Base-by-base conservation (phyloP, 2,888 invertebrate genomes). In the Anaspis maculata region DNA sequence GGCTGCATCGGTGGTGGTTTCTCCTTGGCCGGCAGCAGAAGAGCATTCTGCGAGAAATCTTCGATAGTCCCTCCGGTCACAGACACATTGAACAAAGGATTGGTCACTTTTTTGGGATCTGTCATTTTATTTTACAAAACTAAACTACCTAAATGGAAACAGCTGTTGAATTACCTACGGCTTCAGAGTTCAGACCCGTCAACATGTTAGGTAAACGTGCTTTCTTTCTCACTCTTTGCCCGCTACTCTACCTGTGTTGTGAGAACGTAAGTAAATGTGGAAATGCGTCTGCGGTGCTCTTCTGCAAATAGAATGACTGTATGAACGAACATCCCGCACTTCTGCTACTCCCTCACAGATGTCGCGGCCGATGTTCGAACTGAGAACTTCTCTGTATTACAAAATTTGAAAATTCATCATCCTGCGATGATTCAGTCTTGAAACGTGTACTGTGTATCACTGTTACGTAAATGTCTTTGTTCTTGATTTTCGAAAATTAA, bases 1-100 rank as follows among this genome's bases (percentile, higher is more conserved):
- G 48, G 46, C 22, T 49, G 46, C 15, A 50, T 48, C 33, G 47
- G 46, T 27, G 49, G 46, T 34, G 68, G 65, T 27, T 70, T 68
- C 40, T 54, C 51, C 41, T 52, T 53, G 21, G 79, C 81, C 51
- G 84, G 83, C 56, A 83, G 68, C 52, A 84, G 66, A 39, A 83
- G 67, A 36, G 80, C 76, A 64, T 79, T 78, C 58, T 79, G 77
- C 45, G 78, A 72, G 67, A 81, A 77, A 64, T 82, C 82, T 49
- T 84, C 83, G 33, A 79, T 72, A 9, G 80, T 77, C 46, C 78
- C 73, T 32, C 80, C 81, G 46, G 77, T 78, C 42, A 83, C 81
- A 38, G 83, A 80, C 32, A 77, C 79, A 49, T 78, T 79, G 42
- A 86, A 69, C 50, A 85, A 69, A 15, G 83, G 77, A 66, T 85